Conservation (phyloP, 2,113 vertebrate species). For the Vireo altiloquus region DNA sequence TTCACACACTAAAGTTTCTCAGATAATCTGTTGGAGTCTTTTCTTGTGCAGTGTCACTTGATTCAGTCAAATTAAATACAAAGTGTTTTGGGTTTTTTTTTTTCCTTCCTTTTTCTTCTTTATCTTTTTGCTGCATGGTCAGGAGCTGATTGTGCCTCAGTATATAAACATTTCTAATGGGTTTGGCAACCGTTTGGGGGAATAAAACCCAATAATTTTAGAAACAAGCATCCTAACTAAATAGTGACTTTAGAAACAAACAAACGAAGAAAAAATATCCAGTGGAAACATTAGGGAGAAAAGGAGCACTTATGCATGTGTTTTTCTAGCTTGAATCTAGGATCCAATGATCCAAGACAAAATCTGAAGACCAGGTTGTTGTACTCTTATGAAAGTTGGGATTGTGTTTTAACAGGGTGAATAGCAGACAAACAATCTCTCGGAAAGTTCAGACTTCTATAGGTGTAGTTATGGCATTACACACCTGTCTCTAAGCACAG, state of each 20-base stretch:
- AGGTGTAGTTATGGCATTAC: neutral
- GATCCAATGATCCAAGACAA: neutral
- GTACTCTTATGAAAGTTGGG: neutral
- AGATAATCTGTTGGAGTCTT: neutral
- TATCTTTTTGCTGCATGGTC: neutral
- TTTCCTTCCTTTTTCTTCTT: accelerated
- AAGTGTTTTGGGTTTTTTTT: neutral
- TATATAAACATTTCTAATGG: neutral
- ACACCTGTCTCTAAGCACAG: neutral
- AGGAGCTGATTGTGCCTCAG: neutral
- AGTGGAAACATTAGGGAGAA: neutral
- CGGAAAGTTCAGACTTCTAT: neutral
- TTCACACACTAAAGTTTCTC: neutral
- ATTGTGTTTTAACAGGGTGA: neutral
- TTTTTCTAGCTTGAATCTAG: neutral
- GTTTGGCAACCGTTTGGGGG: neutral
- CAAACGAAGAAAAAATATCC: neutral
- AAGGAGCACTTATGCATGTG: neutral
- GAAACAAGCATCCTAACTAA: neutral
- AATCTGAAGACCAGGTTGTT: neutral
- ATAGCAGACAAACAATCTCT: neutral
- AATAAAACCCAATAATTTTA: neutral
- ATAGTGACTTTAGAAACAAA: neutral
- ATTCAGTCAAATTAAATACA: neutral
- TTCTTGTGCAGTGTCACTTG: neutral